These are phyloP conservation scores for Benthosema pterotum DNA, from an alignment of 2,797 vertebrate genomes.

Conservation along the genomic window DNA sequence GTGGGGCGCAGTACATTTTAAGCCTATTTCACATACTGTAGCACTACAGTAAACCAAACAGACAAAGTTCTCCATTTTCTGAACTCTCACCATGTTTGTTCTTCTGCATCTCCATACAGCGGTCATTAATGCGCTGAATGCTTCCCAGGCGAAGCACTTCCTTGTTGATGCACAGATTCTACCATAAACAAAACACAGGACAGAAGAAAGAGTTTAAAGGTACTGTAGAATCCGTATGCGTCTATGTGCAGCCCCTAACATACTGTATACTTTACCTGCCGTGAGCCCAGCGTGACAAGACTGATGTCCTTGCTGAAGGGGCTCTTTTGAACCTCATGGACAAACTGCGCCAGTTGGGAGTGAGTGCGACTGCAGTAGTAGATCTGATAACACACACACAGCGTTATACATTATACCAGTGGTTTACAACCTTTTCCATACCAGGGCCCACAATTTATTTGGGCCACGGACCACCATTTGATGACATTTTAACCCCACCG, in stretches of 20 bases:
- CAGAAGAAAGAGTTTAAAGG: background rate
- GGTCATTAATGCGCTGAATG: constrained; percentile 91
- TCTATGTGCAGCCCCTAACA: background rate
- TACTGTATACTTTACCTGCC: constrained; percentile 82
- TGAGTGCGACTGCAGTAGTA: constrained; percentile 99
- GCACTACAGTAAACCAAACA: background rate
- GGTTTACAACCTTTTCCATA: too few relatives aligned
- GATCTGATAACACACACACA: constrained; percentile 77
- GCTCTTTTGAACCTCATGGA: constrained; percentile 94
- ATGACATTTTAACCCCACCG: too few relatives aligned
- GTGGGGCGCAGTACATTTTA: too few relatives aligned
- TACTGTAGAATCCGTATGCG: constrained; percentile 1
- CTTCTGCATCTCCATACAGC: constrained; percentile 95
- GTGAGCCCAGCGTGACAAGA: constrained; percentile 90
- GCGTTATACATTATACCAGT: too few relatives aligned
- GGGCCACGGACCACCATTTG: too few relatives aligned
- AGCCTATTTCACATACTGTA: too few relatives aligned
- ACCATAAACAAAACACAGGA: constrained; percentile 17
- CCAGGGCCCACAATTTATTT: too few relatives aligned
- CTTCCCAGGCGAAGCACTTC: constrained; percentile 86
- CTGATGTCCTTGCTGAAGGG: constrained; percentile 86
- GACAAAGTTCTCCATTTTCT: background rate
- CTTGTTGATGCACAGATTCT: constrained; percentile 95
- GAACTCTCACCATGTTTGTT: constrained; percentile 84
- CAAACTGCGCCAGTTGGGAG: constrained; percentile 96